These are phyloP conservation scores for Drosophila tanythrix DNA, from an alignment of 2,888 invertebrate genomes.

Conservation along the genomic window DNA sequence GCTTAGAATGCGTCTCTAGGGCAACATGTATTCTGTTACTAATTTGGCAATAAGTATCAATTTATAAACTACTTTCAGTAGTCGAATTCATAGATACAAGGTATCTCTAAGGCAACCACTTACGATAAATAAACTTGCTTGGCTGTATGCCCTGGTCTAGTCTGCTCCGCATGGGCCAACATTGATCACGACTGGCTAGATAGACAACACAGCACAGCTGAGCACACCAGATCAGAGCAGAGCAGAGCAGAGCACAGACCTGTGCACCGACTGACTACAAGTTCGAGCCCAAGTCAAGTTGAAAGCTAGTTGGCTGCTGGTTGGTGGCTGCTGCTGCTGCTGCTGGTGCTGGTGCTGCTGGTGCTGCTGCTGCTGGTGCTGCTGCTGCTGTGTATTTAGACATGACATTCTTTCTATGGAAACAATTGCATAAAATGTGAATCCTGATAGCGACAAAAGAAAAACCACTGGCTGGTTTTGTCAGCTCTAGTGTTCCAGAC, in stretches of 20 bases:
- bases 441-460: conserved; percentile 75
- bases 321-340: conserved; percentile 21
- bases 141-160: conserved; percentile 30
- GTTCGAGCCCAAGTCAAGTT: conserved; percentile 50
- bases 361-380: conserved; percentile 1
- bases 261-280: conserved; percentile 37
- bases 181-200: conserved; percentile 78
- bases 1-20: background rate
- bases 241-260: conserved; percentile 22
- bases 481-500: conserved; percentile 33
- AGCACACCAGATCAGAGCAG: background rate
- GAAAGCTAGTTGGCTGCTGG: conserved; percentile 58
- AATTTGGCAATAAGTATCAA: background rate
- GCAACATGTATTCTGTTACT: background rate
- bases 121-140: background rate
- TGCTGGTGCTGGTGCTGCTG: conserved; percentile 1
- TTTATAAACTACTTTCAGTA: background rate
- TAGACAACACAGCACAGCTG: conserved; percentile 45
- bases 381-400: conserved; percentile 51
- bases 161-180: conserved; percentile 55
- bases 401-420: conserved; percentile 69
- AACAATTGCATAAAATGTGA: conserved; percentile 77
- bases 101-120: conserved; percentile 8
- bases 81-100: background rate
- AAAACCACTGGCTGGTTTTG: conserved; percentile 28